Evolutionary conservation across 2,113 vertebrate genomes (phyloP).

Genomic region (Spilogale gracilis): DNA sequence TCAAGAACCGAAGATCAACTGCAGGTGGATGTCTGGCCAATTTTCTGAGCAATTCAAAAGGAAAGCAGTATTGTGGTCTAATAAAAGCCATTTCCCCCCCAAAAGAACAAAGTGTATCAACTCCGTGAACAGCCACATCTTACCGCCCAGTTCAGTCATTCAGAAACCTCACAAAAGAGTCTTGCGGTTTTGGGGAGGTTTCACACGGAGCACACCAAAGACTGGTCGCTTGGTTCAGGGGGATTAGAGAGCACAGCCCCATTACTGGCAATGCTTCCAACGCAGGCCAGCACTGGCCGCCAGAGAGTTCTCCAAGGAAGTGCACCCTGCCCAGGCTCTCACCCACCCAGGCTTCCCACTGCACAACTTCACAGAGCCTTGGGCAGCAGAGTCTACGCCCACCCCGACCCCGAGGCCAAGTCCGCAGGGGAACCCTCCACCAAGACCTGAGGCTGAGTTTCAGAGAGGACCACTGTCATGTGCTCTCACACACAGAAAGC

Average conservation of each 20-base stretch:
- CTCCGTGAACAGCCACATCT: constrained; percentile 34
- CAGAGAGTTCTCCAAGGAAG: not conserved
- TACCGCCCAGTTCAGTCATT: constrained; percentile 34
- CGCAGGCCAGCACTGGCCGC: not conserved
- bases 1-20: not conserved
- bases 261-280: not conserved
- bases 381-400: not conserved
- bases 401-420: not conserved
- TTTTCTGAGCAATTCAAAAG: constrained; percentile 47
- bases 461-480: not conserved
- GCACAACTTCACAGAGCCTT: not conserved
- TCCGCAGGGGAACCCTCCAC: not conserved
- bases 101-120: constrained; percentile 64
- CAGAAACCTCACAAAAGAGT: constrained; percentile 66
- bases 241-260: not conserved
- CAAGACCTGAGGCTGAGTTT: not conserved
- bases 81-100: constrained; percentile 46
- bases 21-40: constrained; percentile 34
- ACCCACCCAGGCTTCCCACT: not conserved
- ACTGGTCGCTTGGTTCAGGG: not conserved
- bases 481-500: not conserved
- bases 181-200: constrained; percentile 61
- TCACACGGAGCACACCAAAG: constrained; percentile 33
- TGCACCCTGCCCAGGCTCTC: not conserved
- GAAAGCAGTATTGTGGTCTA: constrained; percentile 45